Evolutionary conservation across 2,113 vertebrate genomes (phyloP).

Genomic region (Ailuropoda melanoleuca): DNA sequence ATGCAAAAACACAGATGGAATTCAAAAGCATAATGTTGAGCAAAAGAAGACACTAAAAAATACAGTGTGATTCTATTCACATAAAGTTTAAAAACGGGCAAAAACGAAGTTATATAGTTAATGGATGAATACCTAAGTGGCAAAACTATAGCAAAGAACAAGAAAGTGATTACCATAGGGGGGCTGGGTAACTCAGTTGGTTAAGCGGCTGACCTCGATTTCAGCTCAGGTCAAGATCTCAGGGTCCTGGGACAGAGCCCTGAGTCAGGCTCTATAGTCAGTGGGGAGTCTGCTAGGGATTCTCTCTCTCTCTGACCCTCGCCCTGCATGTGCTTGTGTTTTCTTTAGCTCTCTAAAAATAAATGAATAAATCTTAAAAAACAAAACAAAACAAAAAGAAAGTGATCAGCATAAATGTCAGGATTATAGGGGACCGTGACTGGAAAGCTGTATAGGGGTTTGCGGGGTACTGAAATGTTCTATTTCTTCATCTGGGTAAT

Average conservation of each 20-base stretch:
- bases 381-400: too few relatives aligned
- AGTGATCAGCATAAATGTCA: background rate
- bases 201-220: background rate
- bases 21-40: background rate
- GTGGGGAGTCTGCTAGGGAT: background rate
- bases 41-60: background rate
- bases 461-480: background rate
- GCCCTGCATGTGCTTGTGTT: accelerated
- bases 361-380: background rate
- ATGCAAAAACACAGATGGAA: slow-evolving; percentile 26
- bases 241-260: background rate
- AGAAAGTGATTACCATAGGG: background rate
- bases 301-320: background rate
- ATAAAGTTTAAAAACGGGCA: background rate
- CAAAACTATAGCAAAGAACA: slow-evolving; percentile 41
- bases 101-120: background rate
- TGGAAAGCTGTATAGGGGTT: background rate
- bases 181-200: background rate
- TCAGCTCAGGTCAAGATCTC: background rate
- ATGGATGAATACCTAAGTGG: background rate
- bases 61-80: background rate
- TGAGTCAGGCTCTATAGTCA: background rate
- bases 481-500: background rate
- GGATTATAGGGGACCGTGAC: background rate
- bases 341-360: background rate